Base-by-base conservation (phyloP, 2,888 invertebrate genomes). In the Odiellus spinosus region DNA sequence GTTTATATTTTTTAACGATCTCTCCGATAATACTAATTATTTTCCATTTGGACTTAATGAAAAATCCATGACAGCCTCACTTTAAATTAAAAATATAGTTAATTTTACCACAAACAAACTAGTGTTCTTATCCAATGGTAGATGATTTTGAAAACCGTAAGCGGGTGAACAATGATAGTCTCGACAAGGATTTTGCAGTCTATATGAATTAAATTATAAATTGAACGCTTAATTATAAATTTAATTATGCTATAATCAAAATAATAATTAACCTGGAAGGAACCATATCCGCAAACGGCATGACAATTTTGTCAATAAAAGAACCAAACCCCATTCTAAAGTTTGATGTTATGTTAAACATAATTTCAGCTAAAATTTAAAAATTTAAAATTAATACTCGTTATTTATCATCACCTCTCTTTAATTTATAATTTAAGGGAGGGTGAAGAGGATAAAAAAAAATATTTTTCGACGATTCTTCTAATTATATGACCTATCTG, bases 91-190 rank as follows among this genome's bases (percentile, higher is more conserved):
- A 18, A 38, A n/a, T n/a, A n/a, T n/a, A n/a, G n/a, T 38, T 6
- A 4, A 38, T 6, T 50, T 48, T 47, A 54, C 54, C 33, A 85
- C 79, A 71, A 95, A 96, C 60, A 66, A 67, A 56, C 70, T 66
- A 12, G 90, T 84, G 66, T 93, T 78, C 60, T 75, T 77, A 64
- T 83, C 86, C 57, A 96, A 75, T 59, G 76, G 75, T 82, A 96
- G 85, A 66, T 87, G 82, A 71, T 96, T 86, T 65, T 79, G 80
- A 73, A 81, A 98, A 61, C 95, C 93, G 67, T 96, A 98, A 19
- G 96, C 91, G 56, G 88, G 81, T 53, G 82, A 88, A 71, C 96
- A 98, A 11, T n/a, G 17, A 67, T 80, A 81, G 52, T 55, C 49
- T 21, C 48, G 17, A 17, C 55, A 55, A 10, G 55, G 55, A 49